Percentiles rank a stretch among this genome's conserved stretches.
Conservation (phyloP, 2,888 invertebrate species). For the Drosophila aldrichi region DNA sequence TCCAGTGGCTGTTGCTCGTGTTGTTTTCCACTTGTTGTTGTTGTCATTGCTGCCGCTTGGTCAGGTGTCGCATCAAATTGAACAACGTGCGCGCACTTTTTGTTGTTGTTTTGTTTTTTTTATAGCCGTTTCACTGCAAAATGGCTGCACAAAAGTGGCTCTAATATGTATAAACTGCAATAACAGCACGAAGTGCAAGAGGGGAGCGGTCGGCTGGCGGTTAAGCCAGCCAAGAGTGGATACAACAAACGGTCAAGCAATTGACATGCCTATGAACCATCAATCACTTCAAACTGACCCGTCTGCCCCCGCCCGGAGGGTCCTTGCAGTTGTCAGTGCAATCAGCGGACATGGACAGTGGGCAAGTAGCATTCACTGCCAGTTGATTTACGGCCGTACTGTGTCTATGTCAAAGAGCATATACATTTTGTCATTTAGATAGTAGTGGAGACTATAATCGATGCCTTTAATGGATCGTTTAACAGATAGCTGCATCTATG, state of each 20-base stretch:
- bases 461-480: neutral
- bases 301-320: conserved; percentile 14
- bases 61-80: conserved; percentile 75
- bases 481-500: neutral
- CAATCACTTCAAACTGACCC: conserved; percentile 68
- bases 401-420: conserved; percentile 13
- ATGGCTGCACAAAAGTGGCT: conserved; percentile 67
- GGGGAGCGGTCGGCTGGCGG: conserved; percentile 13
- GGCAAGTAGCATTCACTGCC: conserved; percentile 21
- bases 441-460: neutral
- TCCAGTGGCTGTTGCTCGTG: conserved; percentile 18
- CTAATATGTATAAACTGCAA: conserved; percentile 80
- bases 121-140: conserved; percentile 26
- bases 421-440: conserved; percentile 14
- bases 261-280: conserved; percentile 78
- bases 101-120: conserved; percentile 14
- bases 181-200: conserved; percentile 34
- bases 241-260: conserved; percentile 66
- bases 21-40: conserved; percentile 6
- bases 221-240: conserved; percentile 20
- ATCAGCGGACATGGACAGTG: conserved; percentile 59
- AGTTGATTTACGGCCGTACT: conserved; percentile 17
- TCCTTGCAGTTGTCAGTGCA: conserved; percentile 65
- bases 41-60: conserved; percentile 33
- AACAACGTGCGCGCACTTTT: conserved; percentile 53